Evolutionary conservation across 2,888 invertebrate genomes (phyloP), one percentile per base, ranked within the genome.

Genomic region (Epistrophella euchroma): DNA sequence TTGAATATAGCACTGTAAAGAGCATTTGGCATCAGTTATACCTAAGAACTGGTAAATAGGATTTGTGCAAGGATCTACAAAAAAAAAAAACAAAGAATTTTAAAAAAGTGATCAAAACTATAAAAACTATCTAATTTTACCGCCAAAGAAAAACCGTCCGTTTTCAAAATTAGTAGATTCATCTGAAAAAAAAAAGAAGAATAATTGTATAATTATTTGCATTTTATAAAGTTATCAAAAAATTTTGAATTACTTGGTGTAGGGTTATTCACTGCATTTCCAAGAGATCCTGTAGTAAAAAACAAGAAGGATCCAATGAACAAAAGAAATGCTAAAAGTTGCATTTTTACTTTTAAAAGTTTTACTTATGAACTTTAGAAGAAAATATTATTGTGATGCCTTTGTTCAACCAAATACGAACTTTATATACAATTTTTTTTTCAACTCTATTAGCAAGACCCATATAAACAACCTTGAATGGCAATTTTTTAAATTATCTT

Each of bases 1-100:
- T 73, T 86, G 85, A 37, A 81, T 9, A 17, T 70, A 86, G 25
- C 85, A 86, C 13, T 86, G 85, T 7, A 86, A 11, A 25, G 85
- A 81, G 37, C 85, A 86, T 64, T 86, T 86, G 25, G 58, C 76
- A 37, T 86, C 81, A 11, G 81, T 19, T 19, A 81, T 81, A 9
- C 56, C 43, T 4, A 86, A n/a, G 0, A 76, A n/a, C n/a, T 17
- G 50, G 17, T 81, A 86, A 15, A 81, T 11, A 0, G 35, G 2
- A 15, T 86, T 86, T 2, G 28, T n/a, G 64, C 85, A 86, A 10
- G 85, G 85, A 81, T 86, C 85, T 85, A 11, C 0, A 43, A 60
- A 40, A 1, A 9, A 52, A 13, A 6, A 0, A 19, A 7, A 0
- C n/a, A 13, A 58, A 15, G 10, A 0, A 60, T n/a, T 43, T 7